Percentiles rank a stretch among this genome's conserved stretches.
phyloP scores from a whole-genome alignment of 2,797 vertebrate species.

The Tinamus major region DNA sequence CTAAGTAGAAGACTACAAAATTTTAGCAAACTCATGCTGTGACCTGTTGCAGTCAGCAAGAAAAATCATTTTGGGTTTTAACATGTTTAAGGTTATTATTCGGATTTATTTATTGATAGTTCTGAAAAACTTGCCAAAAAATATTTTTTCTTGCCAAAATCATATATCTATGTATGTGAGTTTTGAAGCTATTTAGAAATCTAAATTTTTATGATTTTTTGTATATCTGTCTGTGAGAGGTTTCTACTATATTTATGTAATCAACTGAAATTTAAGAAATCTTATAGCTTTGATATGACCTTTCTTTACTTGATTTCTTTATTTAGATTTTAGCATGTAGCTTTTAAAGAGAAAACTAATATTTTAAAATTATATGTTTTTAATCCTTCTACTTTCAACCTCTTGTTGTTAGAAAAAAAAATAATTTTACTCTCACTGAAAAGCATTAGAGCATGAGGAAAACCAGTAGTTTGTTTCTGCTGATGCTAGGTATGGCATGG shows the following conservation, averaged over 20 bases:
- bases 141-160: not conserved
- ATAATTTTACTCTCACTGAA: not conserved
- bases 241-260: not conserved
- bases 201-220: not conserved
- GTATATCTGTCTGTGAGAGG: not conserved
- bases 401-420: not conserved
- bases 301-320: not conserved
- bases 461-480: not conserved
- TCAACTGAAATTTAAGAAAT: not conserved
- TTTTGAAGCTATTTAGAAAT: not conserved
- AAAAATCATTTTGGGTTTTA: not conserved
- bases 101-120: not conserved
- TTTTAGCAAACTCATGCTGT: not conserved
- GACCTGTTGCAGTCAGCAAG: not conserved
- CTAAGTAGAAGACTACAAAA: not conserved
- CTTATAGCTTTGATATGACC: not conserved
- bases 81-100: not conserved
- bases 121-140: not conserved
- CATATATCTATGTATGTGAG: not conserved
- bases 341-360: not conserved
- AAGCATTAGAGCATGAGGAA: not conserved
- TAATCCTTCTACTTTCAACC: not conserved
- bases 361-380: not conserved
- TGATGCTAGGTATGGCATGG: not conserved
- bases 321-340: not conserved